Percentiles rank a stretch among this genome's conserved stretches.
These are phyloP conservation scores for Celastrina argiolus DNA, from an alignment of 2,888 invertebrate species.

Conservation along the genomic window DNA sequence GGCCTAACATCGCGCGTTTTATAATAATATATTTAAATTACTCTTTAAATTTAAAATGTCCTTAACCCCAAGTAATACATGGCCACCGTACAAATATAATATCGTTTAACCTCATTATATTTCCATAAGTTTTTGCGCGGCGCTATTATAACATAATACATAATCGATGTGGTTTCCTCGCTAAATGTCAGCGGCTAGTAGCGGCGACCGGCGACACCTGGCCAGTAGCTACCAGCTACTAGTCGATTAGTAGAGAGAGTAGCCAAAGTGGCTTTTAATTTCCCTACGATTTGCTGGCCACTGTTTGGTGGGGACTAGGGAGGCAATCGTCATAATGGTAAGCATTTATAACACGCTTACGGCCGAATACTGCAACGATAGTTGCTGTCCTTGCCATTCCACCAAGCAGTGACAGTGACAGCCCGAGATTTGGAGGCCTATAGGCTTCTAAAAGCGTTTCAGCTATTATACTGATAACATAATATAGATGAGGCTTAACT, in stretches of 20 bases:
- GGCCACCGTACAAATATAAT: not conserved
- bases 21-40: too few relatives aligned
- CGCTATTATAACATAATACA: constrained; percentile 23
- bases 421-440: too few relatives aligned
- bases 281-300: not conserved
- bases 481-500: too few relatives aligned
- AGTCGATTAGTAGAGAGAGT: not conserved
- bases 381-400: too few relatives aligned
- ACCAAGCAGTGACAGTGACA: too few relatives aligned
- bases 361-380: too few relatives aligned
- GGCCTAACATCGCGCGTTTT: too few relatives aligned
- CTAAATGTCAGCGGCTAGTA: not conserved
- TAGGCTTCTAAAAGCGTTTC: too few relatives aligned
- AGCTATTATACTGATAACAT: too few relatives aligned
- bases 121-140: constrained; percentile 16
- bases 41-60: not conserved
- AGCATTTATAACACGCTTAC: too few relatives aligned
- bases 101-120: constrained; percentile 17
- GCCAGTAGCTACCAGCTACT: too few relatives aligned
- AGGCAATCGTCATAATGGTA: too few relatives aligned
- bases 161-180: not conserved
- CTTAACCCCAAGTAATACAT: not conserved
- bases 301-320: not conserved
- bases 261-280: not conserved
- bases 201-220: not conserved